These are phyloP conservation scores for Lepidotrigona ventralis DNA, from an alignment of 1,140 invertebrate species.

Conservation along the genomic window DNA sequence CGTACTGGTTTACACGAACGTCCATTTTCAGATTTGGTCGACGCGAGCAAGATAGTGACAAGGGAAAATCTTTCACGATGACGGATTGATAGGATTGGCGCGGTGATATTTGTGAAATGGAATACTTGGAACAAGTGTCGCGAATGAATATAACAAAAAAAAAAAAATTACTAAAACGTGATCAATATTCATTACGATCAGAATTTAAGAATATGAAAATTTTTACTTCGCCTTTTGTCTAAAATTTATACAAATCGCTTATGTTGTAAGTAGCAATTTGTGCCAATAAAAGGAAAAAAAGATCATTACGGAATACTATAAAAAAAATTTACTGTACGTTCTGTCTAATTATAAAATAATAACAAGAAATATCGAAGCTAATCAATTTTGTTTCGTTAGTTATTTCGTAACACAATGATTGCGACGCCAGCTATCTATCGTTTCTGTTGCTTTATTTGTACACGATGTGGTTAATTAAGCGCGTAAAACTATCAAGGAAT, in stretches of 20 bases:
- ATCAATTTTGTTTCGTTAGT: not conserved
- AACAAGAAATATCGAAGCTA: not conserved
- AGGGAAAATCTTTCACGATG: not conserved
- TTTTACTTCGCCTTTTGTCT: not conserved
- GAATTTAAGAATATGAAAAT: not conserved
- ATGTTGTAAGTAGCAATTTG: too few relatives aligned
- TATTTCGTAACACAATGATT: not conserved
- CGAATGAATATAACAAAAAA: not conserved
- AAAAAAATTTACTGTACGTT: not conserved
- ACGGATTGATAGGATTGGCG: not conserved
- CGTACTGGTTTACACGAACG: not conserved
- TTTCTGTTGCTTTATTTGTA: not conserved
- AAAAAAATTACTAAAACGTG: not conserved
- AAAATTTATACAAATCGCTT: not conserved
- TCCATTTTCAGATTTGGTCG: not conserved
- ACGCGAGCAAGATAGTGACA: not conserved
- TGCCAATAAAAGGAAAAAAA: not conserved
- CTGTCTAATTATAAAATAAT: not conserved
- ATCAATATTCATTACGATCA: not conserved
- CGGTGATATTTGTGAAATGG: not conserved
- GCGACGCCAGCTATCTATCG: not conserved
- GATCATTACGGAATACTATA: not conserved
- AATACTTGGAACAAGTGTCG: too few relatives aligned
- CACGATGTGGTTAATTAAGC: slow-evolving; percentile 33
- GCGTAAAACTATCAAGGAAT: slow-evolving; percentile 11